Conservation (phyloP, 2,888 invertebrate genomes). For the Agrotis segetum region DNA sequence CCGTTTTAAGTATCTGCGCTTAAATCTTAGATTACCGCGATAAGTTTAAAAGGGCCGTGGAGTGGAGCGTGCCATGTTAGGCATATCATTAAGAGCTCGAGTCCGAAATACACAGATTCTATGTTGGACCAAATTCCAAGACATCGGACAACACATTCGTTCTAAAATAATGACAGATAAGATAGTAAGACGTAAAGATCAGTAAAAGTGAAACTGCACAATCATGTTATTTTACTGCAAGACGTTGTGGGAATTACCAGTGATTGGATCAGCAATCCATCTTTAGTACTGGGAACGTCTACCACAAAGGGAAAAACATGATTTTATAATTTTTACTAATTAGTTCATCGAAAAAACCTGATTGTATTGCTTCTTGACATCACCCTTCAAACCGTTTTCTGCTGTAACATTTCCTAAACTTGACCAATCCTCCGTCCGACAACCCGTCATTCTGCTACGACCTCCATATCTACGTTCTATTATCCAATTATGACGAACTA, state of each 20-base stretch:
- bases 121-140: conserved; percentile 44
- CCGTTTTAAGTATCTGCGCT: conserved; percentile 49
- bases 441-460: conserved; percentile 8
- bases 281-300: background rate
- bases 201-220: background rate
- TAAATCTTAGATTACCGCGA: conserved; percentile 50
- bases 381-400: background rate
- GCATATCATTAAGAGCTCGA: conserved; percentile 51
- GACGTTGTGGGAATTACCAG: conserved; percentile 25
- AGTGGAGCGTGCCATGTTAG: conserved; percentile 56
- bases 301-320: conserved; percentile 23
- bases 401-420: conserved; percentile 14
- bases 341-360: conserved; percentile 8
- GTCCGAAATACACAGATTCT: conserved; percentile 43
- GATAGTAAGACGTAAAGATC: background rate
- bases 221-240: background rate
- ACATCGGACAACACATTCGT: conserved; percentile 14
- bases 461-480: conserved; percentile 16
- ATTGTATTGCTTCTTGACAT: conserved; percentile 2
- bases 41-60: conserved; percentile 55
- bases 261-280: background rate
- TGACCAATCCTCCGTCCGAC: background rate
- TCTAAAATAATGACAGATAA: conserved; percentile 20
- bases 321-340: background rate
- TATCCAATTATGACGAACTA: conserved; percentile 44